These are phyloP conservation scores for Sinelater perroti DNA, from an alignment of 2,888 invertebrate genomes.

Conservation along the genomic window DNA sequence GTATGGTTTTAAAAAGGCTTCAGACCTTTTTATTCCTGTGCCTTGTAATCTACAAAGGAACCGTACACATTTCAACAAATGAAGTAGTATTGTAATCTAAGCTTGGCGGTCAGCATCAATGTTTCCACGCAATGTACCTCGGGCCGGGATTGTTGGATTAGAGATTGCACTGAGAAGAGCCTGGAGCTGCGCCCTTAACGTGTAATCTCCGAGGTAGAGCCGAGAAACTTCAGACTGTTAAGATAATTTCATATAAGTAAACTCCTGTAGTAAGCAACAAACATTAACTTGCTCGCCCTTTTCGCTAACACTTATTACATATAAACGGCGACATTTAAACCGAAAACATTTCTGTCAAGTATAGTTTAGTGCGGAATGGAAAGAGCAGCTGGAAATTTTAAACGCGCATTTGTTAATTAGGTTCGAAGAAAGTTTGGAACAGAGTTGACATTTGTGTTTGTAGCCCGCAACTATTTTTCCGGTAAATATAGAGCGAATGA, in stretches of 20 bases:
- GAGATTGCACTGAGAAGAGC: conserved; percentile 53
- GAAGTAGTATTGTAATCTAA: conserved; percentile 59
- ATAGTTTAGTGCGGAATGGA: conserved; percentile 20
- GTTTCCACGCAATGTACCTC: conserved; percentile 60
- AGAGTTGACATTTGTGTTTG: background rate
- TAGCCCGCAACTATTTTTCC: conserved; percentile 16
- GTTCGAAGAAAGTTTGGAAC: background rate
- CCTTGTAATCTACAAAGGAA: conserved; percentile 27
- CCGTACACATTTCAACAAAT: conserved; percentile 49
- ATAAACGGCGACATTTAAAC: conserved; percentile 21
- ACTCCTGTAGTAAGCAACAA: conserved; percentile 30
- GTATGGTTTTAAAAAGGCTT: too few relatives aligned
- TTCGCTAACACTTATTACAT: conserved; percentile 30
- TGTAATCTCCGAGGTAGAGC: conserved; percentile 55
- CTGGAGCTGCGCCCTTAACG: conserved; percentile 51
- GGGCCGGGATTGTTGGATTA: conserved; percentile 56
- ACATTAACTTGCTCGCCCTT: conserved; percentile 31
- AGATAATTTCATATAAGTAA: conserved; percentile 54
- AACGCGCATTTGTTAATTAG: background rate
- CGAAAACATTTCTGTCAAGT: conserved; percentile 24
- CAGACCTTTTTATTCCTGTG: too few relatives aligned
- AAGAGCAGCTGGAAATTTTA: conserved; percentile 1
- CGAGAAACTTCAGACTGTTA: conserved; percentile 54
- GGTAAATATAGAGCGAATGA: conserved; percentile 28
- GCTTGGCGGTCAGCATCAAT: conserved; percentile 60